phyloP scores from a whole-genome alignment of 2,797 vertebrate species.

The Selene dorsalis region DNA sequence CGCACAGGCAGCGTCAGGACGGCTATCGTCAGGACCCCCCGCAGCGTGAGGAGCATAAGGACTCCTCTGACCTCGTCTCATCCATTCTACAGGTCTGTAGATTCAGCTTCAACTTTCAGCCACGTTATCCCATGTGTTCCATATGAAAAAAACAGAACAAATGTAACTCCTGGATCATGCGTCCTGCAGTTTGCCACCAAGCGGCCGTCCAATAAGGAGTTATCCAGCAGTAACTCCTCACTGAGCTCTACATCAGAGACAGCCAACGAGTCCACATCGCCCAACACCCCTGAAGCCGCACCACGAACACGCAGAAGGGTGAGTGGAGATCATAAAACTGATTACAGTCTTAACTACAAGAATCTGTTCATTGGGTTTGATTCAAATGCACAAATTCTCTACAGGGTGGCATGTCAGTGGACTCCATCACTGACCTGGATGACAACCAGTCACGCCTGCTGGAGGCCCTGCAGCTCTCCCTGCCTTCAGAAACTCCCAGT shows the following conservation, averaged over 20 bases:
- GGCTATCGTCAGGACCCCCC: slow-evolving; percentile 76
- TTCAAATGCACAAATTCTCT: slow-evolving; percentile 33
- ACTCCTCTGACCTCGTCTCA: slow-evolving; percentile 91
- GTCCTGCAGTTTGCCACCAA: slow-evolving; percentile 88
- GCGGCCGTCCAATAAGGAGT: slow-evolving; percentile 90
- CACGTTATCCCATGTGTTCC: not conserved
- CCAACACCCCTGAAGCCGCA: slow-evolving; percentile 91
- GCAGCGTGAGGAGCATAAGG: slow-evolving; percentile 91
- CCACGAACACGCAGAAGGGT: slow-evolving; percentile 91
- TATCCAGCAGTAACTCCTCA: slow-evolving; percentile 97
- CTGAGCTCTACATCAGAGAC: slow-evolving; percentile 96
- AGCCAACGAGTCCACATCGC: slow-evolving; percentile 92
- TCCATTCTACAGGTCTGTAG: slow-evolving; percentile 85
- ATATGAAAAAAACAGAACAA: not conserved
- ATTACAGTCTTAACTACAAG: not conserved
- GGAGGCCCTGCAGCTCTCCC: slow-evolving; percentile 95
- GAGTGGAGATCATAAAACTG: slow-evolving; percentile 58
- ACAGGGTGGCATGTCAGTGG: slow-evolving; percentile 96
- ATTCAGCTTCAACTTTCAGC: not conserved
- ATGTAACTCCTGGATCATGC: not conserved
- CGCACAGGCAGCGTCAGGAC: slow-evolving; percentile 93
- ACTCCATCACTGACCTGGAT: slow-evolving; percentile 96
- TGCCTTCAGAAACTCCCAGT: slow-evolving; percentile 91
- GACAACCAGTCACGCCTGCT: slow-evolving; percentile 94
- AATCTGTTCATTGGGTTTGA: slow-evolving; percentile 1